phyloP scores from a whole-genome alignment of 2,888 invertebrate genomes.

The Conops quadrifasciatus region DNA sequence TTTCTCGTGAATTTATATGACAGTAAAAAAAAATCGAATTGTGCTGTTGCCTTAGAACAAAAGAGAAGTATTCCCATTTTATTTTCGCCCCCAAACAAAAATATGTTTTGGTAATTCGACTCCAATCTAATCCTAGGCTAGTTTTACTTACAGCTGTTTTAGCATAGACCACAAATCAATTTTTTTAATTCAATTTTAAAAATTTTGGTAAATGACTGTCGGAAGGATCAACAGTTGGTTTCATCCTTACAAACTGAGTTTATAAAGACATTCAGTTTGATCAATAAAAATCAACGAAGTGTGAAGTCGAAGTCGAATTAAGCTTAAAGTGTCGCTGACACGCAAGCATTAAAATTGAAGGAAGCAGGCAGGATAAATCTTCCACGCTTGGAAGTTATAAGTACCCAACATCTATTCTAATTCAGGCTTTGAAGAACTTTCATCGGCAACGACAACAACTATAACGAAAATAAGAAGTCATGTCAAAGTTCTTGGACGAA shows the following conservation, averaged over 20 bases:
- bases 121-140: too few relatives aligned
- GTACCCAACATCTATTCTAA: too few relatives aligned
- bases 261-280: slow-evolving; percentile 13
- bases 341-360: slow-evolving; percentile 20
- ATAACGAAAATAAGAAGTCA: slow-evolving; percentile 36
- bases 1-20: too few relatives aligned
- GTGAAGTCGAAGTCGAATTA: slow-evolving; percentile 38
- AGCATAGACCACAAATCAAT: slow-evolving; percentile 1
- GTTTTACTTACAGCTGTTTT: background rate
- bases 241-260: background rate
- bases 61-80: too few relatives aligned
- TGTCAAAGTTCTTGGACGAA: slow-evolving; percentile 56
- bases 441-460: background rate
- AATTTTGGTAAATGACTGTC: background rate
- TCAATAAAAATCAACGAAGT: slow-evolving; percentile 27
- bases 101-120: too few relatives aligned
- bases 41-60: too few relatives aligned
- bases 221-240: background rate
- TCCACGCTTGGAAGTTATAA: too few relatives aligned
- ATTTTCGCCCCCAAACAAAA: too few relatives aligned
- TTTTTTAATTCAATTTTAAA: background rate
- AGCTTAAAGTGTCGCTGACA: slow-evolving; percentile 15
- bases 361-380: background rate
- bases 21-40: too few relatives aligned
- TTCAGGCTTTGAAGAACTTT: background rate